Conservation (phyloP, 1,140 invertebrate species). For the Lepidostoma basale region DNA sequence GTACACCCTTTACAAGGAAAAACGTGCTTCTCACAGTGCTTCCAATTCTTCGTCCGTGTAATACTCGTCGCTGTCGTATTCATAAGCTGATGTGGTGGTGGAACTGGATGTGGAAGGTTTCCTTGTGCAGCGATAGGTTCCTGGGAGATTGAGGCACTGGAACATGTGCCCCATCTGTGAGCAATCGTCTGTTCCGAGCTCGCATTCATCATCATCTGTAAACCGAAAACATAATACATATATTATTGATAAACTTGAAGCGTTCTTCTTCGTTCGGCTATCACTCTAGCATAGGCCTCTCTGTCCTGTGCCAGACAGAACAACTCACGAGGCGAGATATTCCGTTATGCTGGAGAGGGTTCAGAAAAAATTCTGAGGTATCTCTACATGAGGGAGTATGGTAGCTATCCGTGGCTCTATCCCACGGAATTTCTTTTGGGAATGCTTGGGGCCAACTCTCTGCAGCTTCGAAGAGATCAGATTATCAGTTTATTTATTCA, state of each 20-base stretch:
- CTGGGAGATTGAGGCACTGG: constrained; percentile 80
- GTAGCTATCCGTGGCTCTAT: too few species aligned
- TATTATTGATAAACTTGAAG: background rate
- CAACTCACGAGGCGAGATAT: background rate
- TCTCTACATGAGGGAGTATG: too few species aligned
- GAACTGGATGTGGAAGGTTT: constrained; percentile 47
- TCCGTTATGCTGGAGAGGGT: too few species aligned
- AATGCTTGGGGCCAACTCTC: too few species aligned
- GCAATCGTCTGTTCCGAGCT: constrained; percentile 79
- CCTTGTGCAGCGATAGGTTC: constrained; percentile 77
- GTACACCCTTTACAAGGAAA: background rate
- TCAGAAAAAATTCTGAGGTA: too few species aligned
- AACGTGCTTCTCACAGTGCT: background rate
- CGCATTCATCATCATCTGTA: constrained; percentile 88
- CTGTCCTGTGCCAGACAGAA: background rate
- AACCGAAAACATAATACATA: background rate
- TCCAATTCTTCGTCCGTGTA: constrained; percentile 34
- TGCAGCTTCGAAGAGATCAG: too few species aligned
- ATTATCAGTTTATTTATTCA: too few species aligned
- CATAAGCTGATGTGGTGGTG: constrained; percentile 43
- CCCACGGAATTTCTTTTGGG: too few species aligned
- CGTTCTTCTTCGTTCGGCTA: too few species aligned
- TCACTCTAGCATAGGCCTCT: too few species aligned
- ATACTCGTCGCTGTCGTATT: constrained; percentile 37
- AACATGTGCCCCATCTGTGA: constrained; percentile 64